Base-by-base conservation (phyloP, 1,140 invertebrate species). In the Octopus sinensis region DNA sequence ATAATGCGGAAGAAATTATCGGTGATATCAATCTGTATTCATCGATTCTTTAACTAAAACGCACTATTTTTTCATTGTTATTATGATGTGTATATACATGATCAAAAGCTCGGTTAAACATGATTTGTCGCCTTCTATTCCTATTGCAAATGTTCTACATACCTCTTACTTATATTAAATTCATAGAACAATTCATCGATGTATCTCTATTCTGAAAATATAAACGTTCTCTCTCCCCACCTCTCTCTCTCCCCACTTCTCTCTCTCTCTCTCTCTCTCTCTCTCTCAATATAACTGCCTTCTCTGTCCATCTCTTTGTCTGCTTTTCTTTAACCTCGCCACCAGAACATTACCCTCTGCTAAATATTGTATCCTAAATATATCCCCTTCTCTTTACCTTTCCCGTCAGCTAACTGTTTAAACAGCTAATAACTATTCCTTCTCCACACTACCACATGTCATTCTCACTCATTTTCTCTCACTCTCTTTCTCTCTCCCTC, bases 331-430 rank as follows among this genome's bases (percentile, higher is more conserved):
- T 80, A 17, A 17, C 62, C 23, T 54, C 51, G 4, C 54, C 79
- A 62, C 4, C 56, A 17, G 4, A 13, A 43, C 30, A 43, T 43
- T 3, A 12, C 56, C 17, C 56, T 62, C 56, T 62, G 9, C 56
- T 62, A 1, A 12, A 9, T 17, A 12, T 73, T 82, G 71, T 80
- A 6, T 82, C 79, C 76, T 52, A 43, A 43, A 43, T 76, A 71
- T 82, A 51, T 82, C 79, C 79, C 56, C 79, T 68, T 82, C 77
- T 79, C 77, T 79, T 43, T 75, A 62, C 73, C 23, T 75, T 62
- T 82, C 30, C 54, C 78, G 53, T n/a, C 73, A 77, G 53, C 54
- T 79, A 30, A 52, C 23, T 79, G 4, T 75, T 17, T 79, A 53
- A 17, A 10, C 79, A 30, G 0, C 53, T 54, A 30, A 13, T 53